A percentile compares a stretch with the other conserved stretches of the same genome.
Evolutionary conservation across 1,140 invertebrate genomes (phyloP).

Genomic region (Carcinoscorpius rotundicauda): DNA sequence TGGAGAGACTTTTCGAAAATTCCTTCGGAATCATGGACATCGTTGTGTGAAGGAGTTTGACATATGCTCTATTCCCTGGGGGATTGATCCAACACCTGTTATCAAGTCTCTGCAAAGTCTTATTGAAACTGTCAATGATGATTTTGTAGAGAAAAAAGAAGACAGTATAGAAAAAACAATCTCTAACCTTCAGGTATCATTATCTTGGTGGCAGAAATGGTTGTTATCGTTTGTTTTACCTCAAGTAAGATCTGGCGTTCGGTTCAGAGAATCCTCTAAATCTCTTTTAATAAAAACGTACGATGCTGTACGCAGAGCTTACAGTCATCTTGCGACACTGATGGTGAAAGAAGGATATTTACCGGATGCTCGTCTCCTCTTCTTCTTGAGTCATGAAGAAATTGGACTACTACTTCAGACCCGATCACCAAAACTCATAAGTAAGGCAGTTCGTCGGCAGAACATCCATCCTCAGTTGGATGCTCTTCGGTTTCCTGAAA

Average conservation of each 20-base stretch:
- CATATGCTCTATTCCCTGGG: slow-evolving; percentile 50
- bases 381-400: slow-evolving; percentile 53
- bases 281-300: slow-evolving; percentile 43
- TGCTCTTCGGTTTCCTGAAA: slow-evolving; percentile 48
- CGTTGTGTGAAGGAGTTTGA: slow-evolving; percentile 62
- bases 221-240: slow-evolving; percentile 43
- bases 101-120: slow-evolving; percentile 47
- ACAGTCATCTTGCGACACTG: slow-evolving; percentile 41
- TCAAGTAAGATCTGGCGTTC: slow-evolving; percentile 44
- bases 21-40: slow-evolving; percentile 60
- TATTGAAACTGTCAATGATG: slow-evolving; percentile 6
- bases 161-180: no score
- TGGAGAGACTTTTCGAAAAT: slow-evolving; percentile 39
- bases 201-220: slow-evolving; percentile 30
- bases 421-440: slow-evolving; percentile 42
- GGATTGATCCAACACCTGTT: slow-evolving; percentile 44
- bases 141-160: no score
- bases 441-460: slow-evolving; percentile 49
- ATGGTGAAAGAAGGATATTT: slow-evolving; percentile 48
- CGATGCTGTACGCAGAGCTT: slow-evolving; percentile 48
- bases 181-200: no score
- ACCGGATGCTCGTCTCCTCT: slow-evolving; percentile 52
- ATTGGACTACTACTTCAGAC: slow-evolving; percentile 43
- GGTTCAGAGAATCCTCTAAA: slow-evolving; percentile 52
- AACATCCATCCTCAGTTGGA: slow-evolving; percentile 44